phyloP scores from a whole-genome alignment of 2,113 vertebrate species.

The Ardeotis arabs region DNA sequence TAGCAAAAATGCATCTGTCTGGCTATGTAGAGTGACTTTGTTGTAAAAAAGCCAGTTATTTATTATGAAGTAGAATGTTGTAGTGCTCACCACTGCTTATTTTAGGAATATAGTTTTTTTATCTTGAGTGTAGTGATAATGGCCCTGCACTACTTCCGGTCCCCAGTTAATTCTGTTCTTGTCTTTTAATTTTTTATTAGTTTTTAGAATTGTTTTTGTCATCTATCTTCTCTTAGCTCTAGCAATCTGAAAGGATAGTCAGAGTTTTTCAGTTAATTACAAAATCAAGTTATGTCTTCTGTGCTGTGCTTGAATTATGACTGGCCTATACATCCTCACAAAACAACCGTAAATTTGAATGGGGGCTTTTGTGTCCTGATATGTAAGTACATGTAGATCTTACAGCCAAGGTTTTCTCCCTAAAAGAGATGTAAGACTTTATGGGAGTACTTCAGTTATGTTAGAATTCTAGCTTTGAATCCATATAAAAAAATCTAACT shows the following conservation, averaged over 20 bases:
- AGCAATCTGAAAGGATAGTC: not conserved
- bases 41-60: not conserved
- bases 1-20: not conserved
- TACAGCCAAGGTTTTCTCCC: not conserved
- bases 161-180: not conserved
- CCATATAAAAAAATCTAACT: not conserved
- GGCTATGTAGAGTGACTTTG: not conserved
- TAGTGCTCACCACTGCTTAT: not conserved
- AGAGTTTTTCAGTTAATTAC: not conserved
- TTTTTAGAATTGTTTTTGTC: not conserved
- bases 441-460: not conserved
- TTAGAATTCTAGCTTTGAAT: not conserved
- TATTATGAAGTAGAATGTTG: not conserved
- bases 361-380: not conserved
- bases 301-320: not conserved
- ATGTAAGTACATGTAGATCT: not conserved
- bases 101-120: not conserved
- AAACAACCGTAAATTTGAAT: not conserved
- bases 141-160: not conserved
- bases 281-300: not conserved
- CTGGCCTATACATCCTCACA: not conserved
- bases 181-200: not conserved
- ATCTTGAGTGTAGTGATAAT: not conserved
- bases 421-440: not conserved
- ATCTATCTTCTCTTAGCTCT: not conserved